Base-by-base conservation (phyloP, 1,140 invertebrate genomes). In the Trichomalopsis sarcophagae region DNA sequence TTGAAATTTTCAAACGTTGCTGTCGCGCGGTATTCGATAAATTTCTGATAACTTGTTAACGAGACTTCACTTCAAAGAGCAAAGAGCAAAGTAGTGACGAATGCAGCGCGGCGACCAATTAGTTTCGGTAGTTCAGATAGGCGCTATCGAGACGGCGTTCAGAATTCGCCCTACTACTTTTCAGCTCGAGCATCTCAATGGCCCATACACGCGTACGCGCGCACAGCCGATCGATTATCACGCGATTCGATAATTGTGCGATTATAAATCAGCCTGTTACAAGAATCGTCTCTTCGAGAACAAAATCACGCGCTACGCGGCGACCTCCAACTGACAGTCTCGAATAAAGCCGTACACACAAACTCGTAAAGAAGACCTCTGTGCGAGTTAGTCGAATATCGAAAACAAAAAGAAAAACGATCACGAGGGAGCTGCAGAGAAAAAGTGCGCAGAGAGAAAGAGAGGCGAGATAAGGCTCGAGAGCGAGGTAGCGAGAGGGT, bases 401-500 rank as follows among this genome's bases (percentile, higher is more conserved):
- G 79, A 82, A 62, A 62, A 74, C 77, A 2, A 68, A 50, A 69
- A 3, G 30, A 17, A 83, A 33, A 81, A 82, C 10, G 13, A 62
- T 4, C 5, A 33, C n/a, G 27, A 21, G 27, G 81, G 66, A 87
- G 40, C 68, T 69, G 81, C 86, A 81, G 86, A 85, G 86, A 85
- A 81, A 84, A 69, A 77, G 80, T 36, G 81, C 62, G 21, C 71
- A 84, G 69, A 84, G 77, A 87, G 82, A 87, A 86, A 84, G 85
- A 87, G 82, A 81, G 71, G 83, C 55, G 81, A 87, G 87, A 87
- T 86, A 88, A 79, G 79, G 85, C 80, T 78, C 82, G 83, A 85
- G 87, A 81, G 84, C 78, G 86, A 87, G 85, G 84, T 85, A 86
- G 86, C 77, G 86, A 86, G 78, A 84, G 74, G 89, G 89, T 89